Conservation (phyloP, 2,888 invertebrate species). For the Drosophila tripunctata region DNA sequence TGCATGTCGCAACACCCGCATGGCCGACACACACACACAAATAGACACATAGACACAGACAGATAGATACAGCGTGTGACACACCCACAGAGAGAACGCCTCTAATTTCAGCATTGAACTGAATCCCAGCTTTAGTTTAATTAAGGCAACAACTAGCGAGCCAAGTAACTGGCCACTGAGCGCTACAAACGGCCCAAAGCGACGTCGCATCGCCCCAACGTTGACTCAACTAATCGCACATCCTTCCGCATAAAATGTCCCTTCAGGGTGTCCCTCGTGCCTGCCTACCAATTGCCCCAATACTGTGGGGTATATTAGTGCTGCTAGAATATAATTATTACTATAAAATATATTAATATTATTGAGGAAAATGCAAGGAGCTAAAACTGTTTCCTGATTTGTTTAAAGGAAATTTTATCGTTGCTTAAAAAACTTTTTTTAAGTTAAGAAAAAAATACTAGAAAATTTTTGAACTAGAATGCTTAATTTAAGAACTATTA, state of each 20-base stretch:
- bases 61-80: constrained; percentile 1
- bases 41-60: constrained; percentile 9
- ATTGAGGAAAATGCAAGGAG: no score
- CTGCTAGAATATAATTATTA: no score
- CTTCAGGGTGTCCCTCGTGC: constrained; percentile 11
- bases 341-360: no score
- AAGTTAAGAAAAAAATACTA: no score
- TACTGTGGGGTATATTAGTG: neutral
- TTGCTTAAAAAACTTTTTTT: no score
- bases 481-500: no score
- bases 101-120: constrained; percentile 79
- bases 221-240: constrained; percentile 79
- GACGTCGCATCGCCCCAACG: constrained; percentile 43
- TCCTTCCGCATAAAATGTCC: constrained; percentile 74
- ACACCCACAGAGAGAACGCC: constrained; percentile 62
- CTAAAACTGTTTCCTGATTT: no score
- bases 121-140: constrained; percentile 78
- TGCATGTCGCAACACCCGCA: constrained; percentile 68
- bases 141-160: constrained; percentile 77
- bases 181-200: constrained; percentile 41
- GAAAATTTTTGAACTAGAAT: no score
- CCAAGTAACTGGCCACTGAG: constrained; percentile 65
- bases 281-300: neutral
- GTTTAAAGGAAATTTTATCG: no score
- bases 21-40: constrained; percentile 34